A percentile compares a stretch with the other conserved stretches of the same genome.
phyloP scores from a whole-genome alignment of 2,797 vertebrate species.

The Crenichthys baileyi region DNA sequence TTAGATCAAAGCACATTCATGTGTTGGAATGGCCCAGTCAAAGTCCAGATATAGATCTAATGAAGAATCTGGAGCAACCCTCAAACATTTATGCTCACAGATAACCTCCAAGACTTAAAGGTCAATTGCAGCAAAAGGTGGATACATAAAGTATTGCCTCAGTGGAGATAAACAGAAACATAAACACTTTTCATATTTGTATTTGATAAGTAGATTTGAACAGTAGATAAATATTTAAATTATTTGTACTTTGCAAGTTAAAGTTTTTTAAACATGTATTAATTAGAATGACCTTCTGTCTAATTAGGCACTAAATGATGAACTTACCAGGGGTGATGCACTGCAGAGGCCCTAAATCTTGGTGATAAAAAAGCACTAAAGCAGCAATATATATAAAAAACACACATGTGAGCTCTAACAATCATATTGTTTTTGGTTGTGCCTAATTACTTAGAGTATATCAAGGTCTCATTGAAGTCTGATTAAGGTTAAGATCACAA shows the following conservation, averaged over 20 bases:
- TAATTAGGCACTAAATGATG: constrained; percentile 20
- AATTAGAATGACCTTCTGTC: constrained; percentile 7
- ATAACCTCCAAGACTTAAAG: background rate
- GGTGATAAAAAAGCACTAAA: background rate
- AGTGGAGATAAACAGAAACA: background rate
- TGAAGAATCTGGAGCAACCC: background rate
- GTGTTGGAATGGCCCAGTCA: background rate
- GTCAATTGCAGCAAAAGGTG: background rate
- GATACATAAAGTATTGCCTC: background rate
- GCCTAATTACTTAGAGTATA: constrained; percentile 6
- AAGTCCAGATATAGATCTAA: background rate
- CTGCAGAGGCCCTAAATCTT: constrained; percentile 12
- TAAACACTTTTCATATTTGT: background rate
- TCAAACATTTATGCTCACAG: background rate
- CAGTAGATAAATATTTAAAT: background rate
- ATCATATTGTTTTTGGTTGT: constrained; percentile 4
- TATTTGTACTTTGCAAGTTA: background rate
- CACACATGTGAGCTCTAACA: background rate
- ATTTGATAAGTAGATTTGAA: background rate
- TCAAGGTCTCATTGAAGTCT: constrained; percentile 5
- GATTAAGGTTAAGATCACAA: constrained; percentile 10
- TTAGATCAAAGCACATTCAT: background rate
- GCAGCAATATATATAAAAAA: constrained; percentile 8
- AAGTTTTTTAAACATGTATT: background rate
- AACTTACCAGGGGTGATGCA: constrained; percentile 1